These are phyloP conservation scores for Alexandromys fortis DNA, from an alignment of 2,113 vertebrate species.

Conservation along the genomic window DNA sequence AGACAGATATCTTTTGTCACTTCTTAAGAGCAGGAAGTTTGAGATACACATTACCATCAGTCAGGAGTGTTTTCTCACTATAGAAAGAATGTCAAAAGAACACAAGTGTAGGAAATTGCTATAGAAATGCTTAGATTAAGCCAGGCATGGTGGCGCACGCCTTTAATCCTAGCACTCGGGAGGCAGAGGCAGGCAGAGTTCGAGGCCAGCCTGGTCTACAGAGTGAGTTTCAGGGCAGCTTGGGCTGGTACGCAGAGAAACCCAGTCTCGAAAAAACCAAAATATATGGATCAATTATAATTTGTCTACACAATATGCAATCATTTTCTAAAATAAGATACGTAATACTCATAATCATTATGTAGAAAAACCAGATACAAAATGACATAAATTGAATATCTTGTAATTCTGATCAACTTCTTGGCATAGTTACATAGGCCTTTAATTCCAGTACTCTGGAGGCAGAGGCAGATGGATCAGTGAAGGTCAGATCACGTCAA, in stretches of 20 bases:
- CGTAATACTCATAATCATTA: not conserved
- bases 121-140: not conserved
- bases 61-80: not conserved
- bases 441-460: not conserved
- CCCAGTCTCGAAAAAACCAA: not conserved
- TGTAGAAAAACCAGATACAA: not conserved
- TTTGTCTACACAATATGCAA: not conserved
- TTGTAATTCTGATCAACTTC: not conserved
- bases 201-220: not conserved
- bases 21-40: not conserved
- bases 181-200: not conserved
- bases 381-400: not conserved
- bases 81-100: slow-evolving; percentile 6
- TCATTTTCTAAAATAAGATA: not conserved
- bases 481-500: not conserved
- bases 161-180: not conserved
- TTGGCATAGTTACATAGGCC: not conserved
- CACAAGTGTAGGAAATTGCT: not conserved
- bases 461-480: not conserved
- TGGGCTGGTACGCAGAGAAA: not conserved
- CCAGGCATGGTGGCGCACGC: not conserved
- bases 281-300: not conserved
- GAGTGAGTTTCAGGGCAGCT: not conserved
- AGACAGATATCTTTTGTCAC: not conserved
- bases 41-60: not conserved